Conservation (phyloP, 2,113 vertebrate species). For the Perca fluviatilis region DNA sequence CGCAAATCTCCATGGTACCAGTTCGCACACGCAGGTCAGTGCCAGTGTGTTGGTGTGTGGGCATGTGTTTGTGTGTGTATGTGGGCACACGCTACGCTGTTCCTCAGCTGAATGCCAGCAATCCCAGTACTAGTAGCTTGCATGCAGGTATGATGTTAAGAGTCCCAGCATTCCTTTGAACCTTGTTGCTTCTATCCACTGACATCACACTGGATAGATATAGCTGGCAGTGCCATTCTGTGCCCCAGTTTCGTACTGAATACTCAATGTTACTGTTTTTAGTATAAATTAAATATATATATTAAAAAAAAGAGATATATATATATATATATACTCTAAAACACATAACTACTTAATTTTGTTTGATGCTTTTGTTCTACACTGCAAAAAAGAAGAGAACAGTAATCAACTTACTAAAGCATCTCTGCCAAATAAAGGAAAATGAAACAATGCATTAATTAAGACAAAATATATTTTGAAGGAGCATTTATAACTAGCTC, state of each 20-base stretch:
- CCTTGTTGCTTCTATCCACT: conserved; percentile 17
- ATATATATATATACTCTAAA: too few relatives aligned
- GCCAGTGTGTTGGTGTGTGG: conserved; percentile 56
- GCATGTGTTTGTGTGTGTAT: conserved; percentile 24
- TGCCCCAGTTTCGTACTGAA: conserved; percentile 40
- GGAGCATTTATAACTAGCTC: not conserved
- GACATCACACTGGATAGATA: conserved; percentile 10
- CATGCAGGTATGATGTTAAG: conserved; percentile 62
- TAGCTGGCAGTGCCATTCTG: conserved; percentile 5
- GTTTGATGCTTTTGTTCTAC: not conserved
- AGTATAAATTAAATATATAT: too few relatives aligned
- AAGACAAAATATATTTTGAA: not conserved
- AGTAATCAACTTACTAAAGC: not conserved
- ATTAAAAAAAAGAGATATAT: too few relatives aligned
- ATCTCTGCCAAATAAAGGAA: not conserved
- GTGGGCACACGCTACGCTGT: conserved; percentile 54
- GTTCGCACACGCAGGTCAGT: conserved; percentile 85
- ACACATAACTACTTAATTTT: too few relatives aligned
- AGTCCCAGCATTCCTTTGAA: conserved; percentile 38
- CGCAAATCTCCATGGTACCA: conserved; percentile 80
- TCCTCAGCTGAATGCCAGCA: conserved; percentile 58
- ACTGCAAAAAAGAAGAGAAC: not conserved
- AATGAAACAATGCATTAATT: not conserved
- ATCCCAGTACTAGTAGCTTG: conserved; percentile 49
- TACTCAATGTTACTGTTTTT: conserved; percentile 5